Conservation (phyloP, 2,888 invertebrate species). For the Eretmocerus hayati region DNA sequence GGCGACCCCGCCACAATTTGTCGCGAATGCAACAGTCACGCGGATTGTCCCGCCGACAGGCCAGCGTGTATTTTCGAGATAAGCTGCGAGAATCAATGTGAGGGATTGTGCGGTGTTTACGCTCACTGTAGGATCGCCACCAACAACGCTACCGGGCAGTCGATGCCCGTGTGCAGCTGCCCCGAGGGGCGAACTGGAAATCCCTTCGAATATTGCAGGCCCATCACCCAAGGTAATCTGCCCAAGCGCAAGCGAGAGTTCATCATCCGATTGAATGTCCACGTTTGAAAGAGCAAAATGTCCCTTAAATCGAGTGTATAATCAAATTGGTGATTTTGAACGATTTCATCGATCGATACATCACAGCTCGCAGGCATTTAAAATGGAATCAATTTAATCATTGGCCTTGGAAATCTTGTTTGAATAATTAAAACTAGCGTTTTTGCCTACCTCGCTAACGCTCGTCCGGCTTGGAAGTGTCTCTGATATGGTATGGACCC, state of each 20-base stretch:
- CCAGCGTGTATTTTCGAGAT: constrained; percentile 71
- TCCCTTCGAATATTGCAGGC: constrained; percentile 75
- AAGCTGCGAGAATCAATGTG: constrained; percentile 77
- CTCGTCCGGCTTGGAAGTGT: too few species aligned
- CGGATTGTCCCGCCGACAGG: constrained; percentile 69
- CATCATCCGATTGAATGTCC: too few species aligned
- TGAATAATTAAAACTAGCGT: too few species aligned
- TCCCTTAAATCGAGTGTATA: too few species aligned
- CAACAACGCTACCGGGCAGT: constrained; percentile 42
- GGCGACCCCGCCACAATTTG: constrained; percentile 73
- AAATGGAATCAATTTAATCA: too few species aligned
- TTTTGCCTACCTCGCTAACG: too few species aligned
- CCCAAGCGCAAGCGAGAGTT: not conserved
- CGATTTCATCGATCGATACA: too few species aligned
- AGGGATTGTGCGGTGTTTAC: constrained; percentile 66
- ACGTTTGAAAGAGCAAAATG: too few species aligned
- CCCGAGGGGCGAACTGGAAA: constrained; percentile 82
- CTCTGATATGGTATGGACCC: too few species aligned
- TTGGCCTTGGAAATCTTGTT: too few species aligned
- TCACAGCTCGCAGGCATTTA: too few species aligned
- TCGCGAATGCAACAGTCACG: constrained; percentile 70
- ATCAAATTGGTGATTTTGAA: too few species aligned
- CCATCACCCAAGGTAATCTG: constrained; percentile 65
- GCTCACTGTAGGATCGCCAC: constrained; percentile 70
- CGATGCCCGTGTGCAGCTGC: constrained; percentile 80